Evolutionary conservation across 2,113 vertebrate species (phyloP), one percentile per base, ranked within the genome.

Genomic region (Hipposideros armiger): DNA sequence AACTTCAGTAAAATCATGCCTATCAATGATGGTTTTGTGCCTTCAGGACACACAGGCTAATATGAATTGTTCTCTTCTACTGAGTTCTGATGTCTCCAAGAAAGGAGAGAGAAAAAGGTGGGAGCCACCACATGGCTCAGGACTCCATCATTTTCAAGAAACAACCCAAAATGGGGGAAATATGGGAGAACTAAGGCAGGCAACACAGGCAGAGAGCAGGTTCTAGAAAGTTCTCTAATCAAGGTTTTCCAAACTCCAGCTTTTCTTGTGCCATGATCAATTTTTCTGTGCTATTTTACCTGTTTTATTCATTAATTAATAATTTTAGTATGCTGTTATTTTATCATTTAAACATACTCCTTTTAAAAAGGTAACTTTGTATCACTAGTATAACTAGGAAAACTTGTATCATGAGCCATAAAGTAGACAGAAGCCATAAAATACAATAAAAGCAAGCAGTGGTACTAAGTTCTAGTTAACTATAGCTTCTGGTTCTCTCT

Each of bases 371-470:
- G 50, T 66, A 86, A 47, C 15, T 87, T 13, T 95, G 1, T 76
- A 47, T 54, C 66, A 66, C 26, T 60, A 70, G 28, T 13, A 24
- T 50, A 95, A 77, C 84, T 24, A 7, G 42, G 11, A 83, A 62
- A 87, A 87, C 30, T 52, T 45, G 20, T 28, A 82, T 80, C 11
- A 30, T 7, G 22, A 26, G 11, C 70, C 64, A 92, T n/a, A 69
- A 80, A 72, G 70, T 28, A 95, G 77, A 78, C 90, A 86, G 2
- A 91, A 88, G 77, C n/a, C 58, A 67, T 60, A 89, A 77, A 85
- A 56, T 52, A 58, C 36, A 93, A 70, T 80, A 81, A 80, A 88
- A 94, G 87, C 24, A 85, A 96, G 30, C 28, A 72, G 72, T 32
- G 52, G 17, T 70, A 87, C 76, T 83, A 74, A 93, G 69, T 87